These are phyloP conservation scores for Altica lythri DNA, from an alignment of 2,888 invertebrate species.

Conservation along the genomic window DNA sequence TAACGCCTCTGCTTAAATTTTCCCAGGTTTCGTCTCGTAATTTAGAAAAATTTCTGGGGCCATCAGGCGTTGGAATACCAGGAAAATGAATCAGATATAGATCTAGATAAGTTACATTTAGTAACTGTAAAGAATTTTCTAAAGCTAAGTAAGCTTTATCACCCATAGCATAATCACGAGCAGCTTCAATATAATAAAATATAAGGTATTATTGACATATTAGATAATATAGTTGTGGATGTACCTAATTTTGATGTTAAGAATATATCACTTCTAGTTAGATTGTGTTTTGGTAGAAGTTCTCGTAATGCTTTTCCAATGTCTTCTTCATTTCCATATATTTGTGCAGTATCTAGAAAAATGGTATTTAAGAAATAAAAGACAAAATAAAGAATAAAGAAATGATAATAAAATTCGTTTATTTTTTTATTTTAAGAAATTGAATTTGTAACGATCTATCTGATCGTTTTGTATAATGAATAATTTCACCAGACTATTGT, in stretches of 20 bases:
- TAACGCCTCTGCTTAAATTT: slow-evolving; percentile 66
- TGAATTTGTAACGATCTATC: too few relatives aligned
- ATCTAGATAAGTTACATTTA: slow-evolving; percentile 73
- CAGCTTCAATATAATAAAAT: slow-evolving; percentile 1
- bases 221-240: slow-evolving; percentile 26
- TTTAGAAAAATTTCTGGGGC: slow-evolving; percentile 51
- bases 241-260: slow-evolving; percentile 80
- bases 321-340: slow-evolving; percentile 75
- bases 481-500: too few relatives aligned
- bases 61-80: slow-evolving; percentile 62
- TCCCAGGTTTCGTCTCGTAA: slow-evolving; percentile 70
- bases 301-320: slow-evolving; percentile 70
- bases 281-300: slow-evolving; percentile 69
- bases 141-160: slow-evolving; percentile 60
- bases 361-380: neutral
- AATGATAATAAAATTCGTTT: too few relatives aligned
- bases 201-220: neutral
- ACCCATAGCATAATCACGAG: slow-evolving; percentile 48
- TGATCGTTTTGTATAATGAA: too few relatives aligned
- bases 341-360: slow-evolving; percentile 75
- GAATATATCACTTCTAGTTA: slow-evolving; percentile 74
- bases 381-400: neutral
- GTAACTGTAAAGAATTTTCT: slow-evolving; percentile 63
- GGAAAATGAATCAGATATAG: slow-evolving; percentile 85
- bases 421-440: too few relatives aligned